Evolutionary conservation across 2,888 invertebrate species (phyloP).

Genomic region (Nematopogon swammerdamellus): DNA sequence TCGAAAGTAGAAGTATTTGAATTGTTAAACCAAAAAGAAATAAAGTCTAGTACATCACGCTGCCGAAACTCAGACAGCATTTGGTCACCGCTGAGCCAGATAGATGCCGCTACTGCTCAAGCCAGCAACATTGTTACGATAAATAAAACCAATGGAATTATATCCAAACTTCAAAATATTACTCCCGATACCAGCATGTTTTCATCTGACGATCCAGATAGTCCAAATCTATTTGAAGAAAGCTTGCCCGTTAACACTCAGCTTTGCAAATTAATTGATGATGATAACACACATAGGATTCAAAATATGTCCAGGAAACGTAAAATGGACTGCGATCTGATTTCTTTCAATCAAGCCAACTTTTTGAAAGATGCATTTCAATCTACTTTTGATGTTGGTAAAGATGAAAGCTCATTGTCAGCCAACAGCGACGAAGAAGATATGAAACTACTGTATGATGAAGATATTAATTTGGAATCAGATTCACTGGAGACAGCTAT

Average conservation of each 20-base stretch:
- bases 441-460: conserved; percentile 30
- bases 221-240: conserved; percentile 57
- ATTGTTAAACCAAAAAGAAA: too few relatives aligned
- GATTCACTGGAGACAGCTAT: conserved; percentile 4
- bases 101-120: too few relatives aligned
- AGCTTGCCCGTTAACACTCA: conserved; percentile 53
- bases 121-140: too few relatives aligned
- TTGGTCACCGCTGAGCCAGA: too few relatives aligned
- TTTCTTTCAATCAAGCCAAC: conserved; percentile 24
- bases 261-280: conserved; percentile 42
- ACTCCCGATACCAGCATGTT: conserved; percentile 37
- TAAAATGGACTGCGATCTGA: neutral
- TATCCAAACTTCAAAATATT: neutral
- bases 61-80: too few relatives aligned
- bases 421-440: conserved; percentile 25
- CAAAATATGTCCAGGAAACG: conserved; percentile 6
- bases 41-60: too few relatives aligned
- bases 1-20: too few relatives aligned
- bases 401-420: conserved; percentile 16
- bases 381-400: conserved; percentile 21
- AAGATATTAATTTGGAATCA: conserved; percentile 18
- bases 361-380: conserved; percentile 26
- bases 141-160: too few relatives aligned
- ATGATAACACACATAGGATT: conserved; percentile 15
- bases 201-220: conserved; percentile 39